Conservation (phyloP, 1,140 invertebrate genomes). For the Saccostrea echinata region DNA sequence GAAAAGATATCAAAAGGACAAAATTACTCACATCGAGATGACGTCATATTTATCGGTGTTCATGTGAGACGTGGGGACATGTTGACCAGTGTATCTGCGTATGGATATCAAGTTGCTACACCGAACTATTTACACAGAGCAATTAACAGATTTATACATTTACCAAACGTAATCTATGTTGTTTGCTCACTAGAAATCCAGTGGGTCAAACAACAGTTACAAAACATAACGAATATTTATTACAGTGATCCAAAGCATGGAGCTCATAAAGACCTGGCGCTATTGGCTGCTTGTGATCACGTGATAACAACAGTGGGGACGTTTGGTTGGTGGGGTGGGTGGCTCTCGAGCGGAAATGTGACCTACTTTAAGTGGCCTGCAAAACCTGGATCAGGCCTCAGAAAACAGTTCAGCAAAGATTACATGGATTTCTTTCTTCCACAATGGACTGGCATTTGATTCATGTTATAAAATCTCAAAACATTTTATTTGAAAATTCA, state of each 20-base stretch:
- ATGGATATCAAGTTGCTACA: conserved; percentile 58
- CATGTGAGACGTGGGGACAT: conserved; percentile 64
- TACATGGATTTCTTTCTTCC: not conserved
- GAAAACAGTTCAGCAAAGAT: not conserved
- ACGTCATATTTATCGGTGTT: conserved; percentile 59
- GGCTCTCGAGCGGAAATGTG: conserved; percentile 62
- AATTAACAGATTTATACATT: conserved; percentile 55
- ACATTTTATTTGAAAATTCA: not conserved
- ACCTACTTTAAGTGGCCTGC: conserved; percentile 61
- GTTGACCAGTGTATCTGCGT: conserved; percentile 20
- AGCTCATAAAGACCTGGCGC: conserved; percentile 65
- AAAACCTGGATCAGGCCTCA: conserved; percentile 31
- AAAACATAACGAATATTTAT: not conserved
- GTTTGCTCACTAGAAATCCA: conserved; percentile 57
- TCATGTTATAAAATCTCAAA: no score
- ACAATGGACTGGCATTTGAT: not conserved
- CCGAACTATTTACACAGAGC: conserved; percentile 57
- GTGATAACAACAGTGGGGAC: conserved; percentile 63
- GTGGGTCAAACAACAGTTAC: conserved; percentile 52
- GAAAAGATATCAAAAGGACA: not conserved
- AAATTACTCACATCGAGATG: not conserved
- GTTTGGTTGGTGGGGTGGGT: conserved; percentile 69
- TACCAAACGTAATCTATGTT: conserved; percentile 54
- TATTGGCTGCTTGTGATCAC: conserved; percentile 63
- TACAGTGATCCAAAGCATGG: conserved; percentile 41